phyloP scores from a whole-genome alignment of 2,113 vertebrate species.

The Neomonachus schauinslandi region DNA sequence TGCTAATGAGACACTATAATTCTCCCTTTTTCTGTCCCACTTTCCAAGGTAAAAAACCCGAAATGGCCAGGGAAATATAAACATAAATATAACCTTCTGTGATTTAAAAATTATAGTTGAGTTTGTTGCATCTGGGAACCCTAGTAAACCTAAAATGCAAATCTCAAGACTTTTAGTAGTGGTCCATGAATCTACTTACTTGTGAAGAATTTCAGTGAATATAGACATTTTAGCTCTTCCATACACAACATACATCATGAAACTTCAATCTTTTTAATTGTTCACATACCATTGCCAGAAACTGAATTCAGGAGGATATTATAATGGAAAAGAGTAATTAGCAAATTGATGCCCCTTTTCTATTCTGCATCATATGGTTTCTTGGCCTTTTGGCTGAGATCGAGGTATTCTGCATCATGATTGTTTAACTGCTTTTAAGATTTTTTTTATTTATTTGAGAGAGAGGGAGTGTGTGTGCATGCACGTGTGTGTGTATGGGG shows the following conservation, averaged over 20 bases:
- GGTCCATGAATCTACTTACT: not conserved
- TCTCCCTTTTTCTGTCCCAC: not conserved
- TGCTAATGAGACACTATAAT: not conserved
- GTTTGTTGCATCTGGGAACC: not conserved
- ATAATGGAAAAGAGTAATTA: conserved; percentile 16
- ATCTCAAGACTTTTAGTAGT: not conserved
- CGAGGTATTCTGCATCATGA: not conserved
- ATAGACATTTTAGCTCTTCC: not conserved
- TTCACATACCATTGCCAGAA: conserved; percentile 15
- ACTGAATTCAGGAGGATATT: not conserved
- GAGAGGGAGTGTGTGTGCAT: not conserved
- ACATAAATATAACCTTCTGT: not conserved
- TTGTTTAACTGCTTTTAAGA: not conserved
- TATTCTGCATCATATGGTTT: not conserved
- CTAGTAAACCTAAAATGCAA: not conserved
- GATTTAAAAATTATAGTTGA: not conserved
- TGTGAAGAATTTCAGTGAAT: not conserved
- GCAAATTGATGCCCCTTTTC: conserved; percentile 11
- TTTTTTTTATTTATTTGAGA: not conserved
- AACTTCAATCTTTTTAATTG: conserved; percentile 38
- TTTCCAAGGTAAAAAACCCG: not conserved
- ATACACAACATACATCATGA: not conserved
- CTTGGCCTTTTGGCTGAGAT: not conserved
- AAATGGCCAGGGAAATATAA: not conserved
- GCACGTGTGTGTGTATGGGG: no score